Evolutionary conservation across 1,140 invertebrate genomes (phyloP).

Genomic region (Daktulosphaira vitifoliae): DNA sequence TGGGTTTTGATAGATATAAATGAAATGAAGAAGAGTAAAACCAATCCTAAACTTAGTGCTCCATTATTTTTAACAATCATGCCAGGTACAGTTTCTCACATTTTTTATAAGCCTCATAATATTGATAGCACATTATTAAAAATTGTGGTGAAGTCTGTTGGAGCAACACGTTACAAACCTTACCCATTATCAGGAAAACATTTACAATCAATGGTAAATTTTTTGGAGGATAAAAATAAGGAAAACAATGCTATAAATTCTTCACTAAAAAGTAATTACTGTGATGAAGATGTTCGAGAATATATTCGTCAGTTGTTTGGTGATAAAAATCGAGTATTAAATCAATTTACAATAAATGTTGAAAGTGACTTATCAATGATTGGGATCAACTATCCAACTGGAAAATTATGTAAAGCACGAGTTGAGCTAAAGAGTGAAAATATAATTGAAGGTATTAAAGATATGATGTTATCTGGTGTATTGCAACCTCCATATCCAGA

Average conservation of each 20-base stretch:
- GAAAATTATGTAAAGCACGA: neutral
- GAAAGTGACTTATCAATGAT: neutral
- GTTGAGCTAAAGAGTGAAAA: neutral
- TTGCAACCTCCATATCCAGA: constrained; percentile 10
- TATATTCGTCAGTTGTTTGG: constrained; percentile 6
- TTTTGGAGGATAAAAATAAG: neutral
- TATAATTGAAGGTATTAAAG: constrained; percentile 1
- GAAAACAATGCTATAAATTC: neutral
- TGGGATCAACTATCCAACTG: neutral
- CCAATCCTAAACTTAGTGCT: neutral
- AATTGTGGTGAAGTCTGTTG: constrained; percentile 2
- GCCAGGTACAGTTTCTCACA: neutral
- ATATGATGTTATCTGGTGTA: constrained; percentile 21
- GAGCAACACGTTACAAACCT: neutral
- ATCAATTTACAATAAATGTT: neutral
- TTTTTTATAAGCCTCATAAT: constrained; percentile 3
- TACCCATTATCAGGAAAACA: constrained; percentile 3
- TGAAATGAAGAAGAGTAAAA: neutral
- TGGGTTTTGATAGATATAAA: constrained; percentile 1
- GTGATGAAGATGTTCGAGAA: neutral
- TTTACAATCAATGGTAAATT: neutral
- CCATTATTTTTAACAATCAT: neutral
- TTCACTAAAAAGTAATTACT: neutral
- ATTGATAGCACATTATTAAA: neutral
- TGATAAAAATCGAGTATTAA: neutral